These are phyloP conservation scores for Crenichthys baileyi DNA, from an alignment of 2,797 vertebrate species.

Conservation along the genomic window DNA sequence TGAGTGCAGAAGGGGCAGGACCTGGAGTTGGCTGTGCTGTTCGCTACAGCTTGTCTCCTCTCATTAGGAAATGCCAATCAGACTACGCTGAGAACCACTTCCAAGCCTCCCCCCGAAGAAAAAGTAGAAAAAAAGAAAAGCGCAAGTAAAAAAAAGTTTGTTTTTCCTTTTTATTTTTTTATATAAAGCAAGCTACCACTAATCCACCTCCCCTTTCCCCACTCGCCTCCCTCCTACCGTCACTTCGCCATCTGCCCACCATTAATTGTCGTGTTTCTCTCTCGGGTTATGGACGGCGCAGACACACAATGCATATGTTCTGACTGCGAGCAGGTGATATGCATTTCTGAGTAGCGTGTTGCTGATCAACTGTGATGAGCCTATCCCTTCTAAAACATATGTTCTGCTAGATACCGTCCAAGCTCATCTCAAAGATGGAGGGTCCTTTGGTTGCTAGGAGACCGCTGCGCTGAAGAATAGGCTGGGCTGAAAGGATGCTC, in stretches of 20 bases:
- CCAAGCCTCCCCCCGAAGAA: conserved; percentile 53
- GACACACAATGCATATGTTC: conserved; percentile 68
- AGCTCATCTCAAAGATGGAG: conserved; percentile 72
- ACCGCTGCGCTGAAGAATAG: conserved; percentile 84
- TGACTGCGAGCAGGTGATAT: conserved; percentile 74
- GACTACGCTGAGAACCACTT: conserved; percentile 65
- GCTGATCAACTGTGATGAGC: conserved; percentile 45
- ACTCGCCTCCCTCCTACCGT: conserved; percentile 36
- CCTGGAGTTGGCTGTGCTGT: conserved; percentile 74
- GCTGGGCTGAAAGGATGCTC: conserved; percentile 83
- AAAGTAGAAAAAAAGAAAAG: conserved; percentile 53
- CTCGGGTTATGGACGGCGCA: conserved; percentile 63
- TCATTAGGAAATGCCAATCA: conserved; percentile 81
- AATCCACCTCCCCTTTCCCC: conserved; percentile 60
- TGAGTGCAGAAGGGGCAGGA: conserved; percentile 76
- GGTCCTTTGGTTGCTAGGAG: conserved; percentile 79
- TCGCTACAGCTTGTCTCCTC: conserved; percentile 74
- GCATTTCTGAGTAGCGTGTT: conserved; percentile 46
- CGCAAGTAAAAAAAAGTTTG: conserved; percentile 45
- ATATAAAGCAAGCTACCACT: conserved; percentile 56
- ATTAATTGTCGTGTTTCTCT: conserved; percentile 76
- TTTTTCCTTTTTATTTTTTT: conserved; percentile 36
- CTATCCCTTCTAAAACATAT: conserved; percentile 67
- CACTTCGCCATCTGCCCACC: conserved; percentile 76
- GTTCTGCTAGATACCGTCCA: conserved; percentile 69